phyloP scores from a whole-genome alignment of 2,888 invertebrate species.

The Synanthedon formicaeformis region DNA sequence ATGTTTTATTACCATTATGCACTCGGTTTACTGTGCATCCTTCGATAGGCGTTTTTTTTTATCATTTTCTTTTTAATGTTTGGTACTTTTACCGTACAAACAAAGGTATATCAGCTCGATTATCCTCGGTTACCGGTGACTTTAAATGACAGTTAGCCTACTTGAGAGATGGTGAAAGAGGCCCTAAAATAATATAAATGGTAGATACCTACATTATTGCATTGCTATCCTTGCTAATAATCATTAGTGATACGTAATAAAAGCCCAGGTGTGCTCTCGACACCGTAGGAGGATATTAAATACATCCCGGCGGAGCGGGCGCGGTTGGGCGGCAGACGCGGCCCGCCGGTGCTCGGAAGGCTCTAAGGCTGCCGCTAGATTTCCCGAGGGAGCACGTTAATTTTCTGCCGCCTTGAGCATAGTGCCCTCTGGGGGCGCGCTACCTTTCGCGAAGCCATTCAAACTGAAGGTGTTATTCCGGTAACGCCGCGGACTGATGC shows the following conservation, averaged over 20 bases:
- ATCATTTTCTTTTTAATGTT: too few relatives aligned
- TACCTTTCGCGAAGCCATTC: slow-evolving; percentile 68
- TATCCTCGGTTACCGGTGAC: too few relatives aligned
- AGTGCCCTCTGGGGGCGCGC: slow-evolving; percentile 73
- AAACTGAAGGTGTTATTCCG: slow-evolving; percentile 68
- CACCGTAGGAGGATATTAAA: slow-evolving; percentile 52
- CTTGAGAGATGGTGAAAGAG: too few relatives aligned
- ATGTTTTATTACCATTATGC: too few relatives aligned
- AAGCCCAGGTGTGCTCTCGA: slow-evolving; percentile 7
- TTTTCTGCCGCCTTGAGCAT: slow-evolving; percentile 84
- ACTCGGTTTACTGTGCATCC: too few relatives aligned
- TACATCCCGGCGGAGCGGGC: slow-evolving; percentile 54
- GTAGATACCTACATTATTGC: slow-evolving; percentile 9
- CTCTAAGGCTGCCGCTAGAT: slow-evolving; percentile 72
- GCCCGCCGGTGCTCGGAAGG: slow-evolving; percentile 26
- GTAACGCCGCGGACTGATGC: slow-evolving; percentile 57
- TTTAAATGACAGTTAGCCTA: too few relatives aligned
- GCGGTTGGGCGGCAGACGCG: slow-evolving; percentile 19
- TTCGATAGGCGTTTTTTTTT: too few relatives aligned
- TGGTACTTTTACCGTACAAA: too few relatives aligned
- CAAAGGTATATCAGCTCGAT: too few relatives aligned
- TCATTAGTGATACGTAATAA: background rate
- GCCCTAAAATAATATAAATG: too few relatives aligned
- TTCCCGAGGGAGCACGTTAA: slow-evolving; percentile 77
- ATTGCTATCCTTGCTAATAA: slow-evolving; percentile 1